Percentiles rank a stretch among this genome's conserved stretches.
phyloP scores from a whole-genome alignment of 2,113 vertebrate species.

The Chroicocephalus ridibundus region DNA sequence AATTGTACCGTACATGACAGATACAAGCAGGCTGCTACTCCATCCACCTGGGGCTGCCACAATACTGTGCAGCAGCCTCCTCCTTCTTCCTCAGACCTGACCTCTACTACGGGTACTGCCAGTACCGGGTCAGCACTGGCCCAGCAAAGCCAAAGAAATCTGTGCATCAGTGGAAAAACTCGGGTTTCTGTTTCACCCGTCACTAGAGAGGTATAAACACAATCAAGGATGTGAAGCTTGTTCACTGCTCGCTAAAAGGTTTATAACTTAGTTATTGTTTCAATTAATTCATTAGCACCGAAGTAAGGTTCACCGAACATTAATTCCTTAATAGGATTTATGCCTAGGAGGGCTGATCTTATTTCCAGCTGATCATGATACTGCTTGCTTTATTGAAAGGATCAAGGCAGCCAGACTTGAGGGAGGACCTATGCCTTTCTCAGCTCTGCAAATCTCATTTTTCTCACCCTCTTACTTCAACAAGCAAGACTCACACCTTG shows the following conservation, averaged over 20 bases:
- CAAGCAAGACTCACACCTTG: not conserved
- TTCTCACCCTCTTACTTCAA: not conserved
- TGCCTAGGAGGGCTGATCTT: not conserved
- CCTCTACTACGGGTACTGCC: fast-evolving
- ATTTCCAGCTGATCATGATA: not conserved
- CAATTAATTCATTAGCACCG: slow-evolving; percentile 33
- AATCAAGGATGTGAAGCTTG: not conserved
- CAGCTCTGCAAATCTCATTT: not conserved
- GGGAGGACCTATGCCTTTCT: not conserved
- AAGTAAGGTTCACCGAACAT: slow-evolving; percentile 3
- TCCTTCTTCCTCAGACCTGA: not conserved
- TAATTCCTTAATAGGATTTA: slow-evolving; percentile 31
- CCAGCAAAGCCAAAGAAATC: not conserved
- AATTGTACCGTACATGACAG: fast-evolving
- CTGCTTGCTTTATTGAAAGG: not conserved
- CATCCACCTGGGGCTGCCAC: not conserved
- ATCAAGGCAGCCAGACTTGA: not conserved
- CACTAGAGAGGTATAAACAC: not conserved
- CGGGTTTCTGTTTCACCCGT: not conserved
- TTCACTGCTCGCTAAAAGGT: not conserved
- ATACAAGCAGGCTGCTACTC: not conserved
- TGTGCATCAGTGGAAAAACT: not conserved
- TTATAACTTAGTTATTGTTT: slow-evolving; percentile 9
- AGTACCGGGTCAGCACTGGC: fast-evolving
- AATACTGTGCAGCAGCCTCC: not conserved